These are phyloP conservation scores for Odocoileus hemionus DNA, from an alignment of 2,113 vertebrate species.

Conservation along the genomic window DNA sequence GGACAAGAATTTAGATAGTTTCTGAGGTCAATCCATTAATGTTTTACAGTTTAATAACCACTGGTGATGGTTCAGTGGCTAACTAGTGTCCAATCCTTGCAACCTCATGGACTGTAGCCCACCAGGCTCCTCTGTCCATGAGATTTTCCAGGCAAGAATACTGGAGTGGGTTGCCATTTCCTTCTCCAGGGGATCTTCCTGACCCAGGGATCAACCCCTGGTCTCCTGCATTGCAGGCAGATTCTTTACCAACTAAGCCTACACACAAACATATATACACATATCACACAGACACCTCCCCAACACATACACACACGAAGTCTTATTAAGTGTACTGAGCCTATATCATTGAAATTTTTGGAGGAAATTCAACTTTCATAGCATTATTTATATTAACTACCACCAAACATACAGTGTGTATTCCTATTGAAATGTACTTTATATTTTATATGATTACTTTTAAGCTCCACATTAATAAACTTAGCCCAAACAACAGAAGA, in stretches of 20 bases:
- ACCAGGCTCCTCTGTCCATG: background rate
- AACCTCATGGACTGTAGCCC: background rate
- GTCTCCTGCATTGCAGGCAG: background rate
- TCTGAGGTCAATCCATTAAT: background rate
- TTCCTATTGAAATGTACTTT: background rate
- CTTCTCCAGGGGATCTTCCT: background rate
- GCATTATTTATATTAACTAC: background rate
- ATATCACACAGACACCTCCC: background rate
- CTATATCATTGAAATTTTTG: background rate
- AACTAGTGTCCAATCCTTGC: background rate
- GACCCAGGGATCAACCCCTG: background rate
- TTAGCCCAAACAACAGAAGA: background rate
- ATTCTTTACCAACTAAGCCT: background rate
- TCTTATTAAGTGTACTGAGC: background rate
- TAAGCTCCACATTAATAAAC: background rate
- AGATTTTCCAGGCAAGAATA: background rate
- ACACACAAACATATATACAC: background rate
- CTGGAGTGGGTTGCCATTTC: background rate
- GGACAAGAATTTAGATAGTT: background rate
- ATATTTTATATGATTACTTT: constrained; percentile 9
- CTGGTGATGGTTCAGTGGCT: background rate
- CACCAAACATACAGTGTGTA: background rate
- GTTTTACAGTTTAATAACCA: background rate
- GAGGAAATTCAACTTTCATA: background rate
- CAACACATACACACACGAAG: background rate